Conservation (phyloP, 2,113 vertebrate genomes). For the Cebus imitator region DNA sequence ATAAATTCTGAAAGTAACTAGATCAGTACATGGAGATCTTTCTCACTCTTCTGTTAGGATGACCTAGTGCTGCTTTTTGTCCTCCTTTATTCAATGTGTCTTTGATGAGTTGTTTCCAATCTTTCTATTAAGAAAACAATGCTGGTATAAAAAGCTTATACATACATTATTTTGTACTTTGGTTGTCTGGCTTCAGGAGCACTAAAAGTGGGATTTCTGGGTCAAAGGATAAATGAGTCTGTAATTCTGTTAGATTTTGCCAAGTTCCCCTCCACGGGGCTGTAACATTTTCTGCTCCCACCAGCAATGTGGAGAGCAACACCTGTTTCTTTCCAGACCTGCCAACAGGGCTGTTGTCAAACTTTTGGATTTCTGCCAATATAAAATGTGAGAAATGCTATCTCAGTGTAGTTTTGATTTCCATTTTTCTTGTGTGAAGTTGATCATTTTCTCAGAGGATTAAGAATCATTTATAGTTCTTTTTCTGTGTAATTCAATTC, state of each 20-base stretch:
- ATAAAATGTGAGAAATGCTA: background rate
- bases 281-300: background rate
- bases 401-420: background rate
- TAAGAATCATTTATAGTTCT: background rate
- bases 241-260: background rate
- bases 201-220: background rate
- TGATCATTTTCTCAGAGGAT: background rate
- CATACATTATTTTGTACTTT: background rate
- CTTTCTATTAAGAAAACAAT: background rate
- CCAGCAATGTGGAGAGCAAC: background rate
- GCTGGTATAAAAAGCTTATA: too few species aligned
- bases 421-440: background rate
- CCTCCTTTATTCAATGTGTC: background rate
- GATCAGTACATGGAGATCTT: background rate
- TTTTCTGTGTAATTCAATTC: background rate
- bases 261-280: background rate
- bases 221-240: background rate
- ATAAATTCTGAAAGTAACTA: background rate
- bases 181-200: too few species aligned
- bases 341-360: background rate
- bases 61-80: background rate
- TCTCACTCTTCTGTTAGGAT: background rate
- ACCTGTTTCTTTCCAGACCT: slow-evolving; percentile 7
- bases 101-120: background rate
- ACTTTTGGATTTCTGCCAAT: background rate